phyloP scores from a whole-genome alignment of 1,140 invertebrate species.

The Drosophila nasuta region DNA sequence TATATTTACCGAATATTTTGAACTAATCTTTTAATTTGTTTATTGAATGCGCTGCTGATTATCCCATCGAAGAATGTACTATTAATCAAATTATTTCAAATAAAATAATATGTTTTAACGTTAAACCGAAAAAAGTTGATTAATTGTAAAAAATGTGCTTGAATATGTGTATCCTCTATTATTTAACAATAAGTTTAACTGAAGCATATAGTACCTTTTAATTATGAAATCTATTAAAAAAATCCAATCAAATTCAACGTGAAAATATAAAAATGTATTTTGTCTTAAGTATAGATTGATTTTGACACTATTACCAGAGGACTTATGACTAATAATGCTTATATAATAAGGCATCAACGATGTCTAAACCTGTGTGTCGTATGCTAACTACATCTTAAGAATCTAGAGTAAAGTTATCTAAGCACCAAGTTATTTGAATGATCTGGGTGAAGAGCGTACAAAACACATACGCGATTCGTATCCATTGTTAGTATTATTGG shows the following conservation, averaged over 20 bases:
- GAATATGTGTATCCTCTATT: too few species aligned
- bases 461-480: conserved; percentile 21
- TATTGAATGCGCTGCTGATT: too few species aligned
- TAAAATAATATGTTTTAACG: too few species aligned
- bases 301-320: conserved; percentile 38
- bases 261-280: conserved; percentile 34
- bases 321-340: conserved; percentile 20
- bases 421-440: conserved; percentile 37
- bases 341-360: conserved; percentile 5
- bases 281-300: conserved; percentile 17
- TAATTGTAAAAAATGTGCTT: too few species aligned
- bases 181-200: too few species aligned
- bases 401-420: conserved; percentile 22
- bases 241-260: not conserved
- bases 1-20: too few species aligned
- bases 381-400: conserved; percentile 18
- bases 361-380: conserved; percentile 9
- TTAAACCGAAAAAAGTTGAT: too few species aligned
- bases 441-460: conserved; percentile 16
- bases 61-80: too few species aligned
- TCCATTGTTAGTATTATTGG: conserved; percentile 1
- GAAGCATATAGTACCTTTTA: too few species aligned
- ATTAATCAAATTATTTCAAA: too few species aligned
- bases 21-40: too few species aligned
- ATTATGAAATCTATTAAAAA: too few species aligned